A percentile compares a stretch with the other conserved stretches of the same genome.
These are phyloP conservation scores for Odontamblyopus lacepedii DNA, from an alignment of 2,797 vertebrate species.

Conservation along the genomic window DNA sequence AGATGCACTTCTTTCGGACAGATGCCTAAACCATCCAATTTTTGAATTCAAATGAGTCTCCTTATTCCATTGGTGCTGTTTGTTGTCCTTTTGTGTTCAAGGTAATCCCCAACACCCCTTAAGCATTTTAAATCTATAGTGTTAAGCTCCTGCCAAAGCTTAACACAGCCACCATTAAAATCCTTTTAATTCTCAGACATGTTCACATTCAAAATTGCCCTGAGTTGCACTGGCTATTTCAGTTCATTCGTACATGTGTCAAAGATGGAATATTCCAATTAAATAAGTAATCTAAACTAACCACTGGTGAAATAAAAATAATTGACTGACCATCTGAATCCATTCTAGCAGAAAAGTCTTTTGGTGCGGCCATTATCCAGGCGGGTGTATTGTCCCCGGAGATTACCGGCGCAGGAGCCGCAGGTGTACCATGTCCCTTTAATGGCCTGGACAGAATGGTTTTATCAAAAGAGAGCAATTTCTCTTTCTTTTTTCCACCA, in stretches of 20 bases:
- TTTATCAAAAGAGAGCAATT: neutral
- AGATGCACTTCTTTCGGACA: neutral
- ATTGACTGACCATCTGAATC: neutral
- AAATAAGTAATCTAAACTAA: neutral
- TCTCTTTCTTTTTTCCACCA: neutral
- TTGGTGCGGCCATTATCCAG: slow-evolving; percentile 3
- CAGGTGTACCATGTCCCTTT: slow-evolving; percentile 1
- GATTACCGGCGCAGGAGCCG: neutral
- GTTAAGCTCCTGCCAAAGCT: neutral
- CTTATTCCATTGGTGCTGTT: neutral
- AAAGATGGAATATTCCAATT: neutral
- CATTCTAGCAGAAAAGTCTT: neutral
- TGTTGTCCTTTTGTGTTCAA: neutral
- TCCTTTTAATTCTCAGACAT: neutral
- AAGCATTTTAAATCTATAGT: slow-evolving; percentile 5
- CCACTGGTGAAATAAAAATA: neutral
- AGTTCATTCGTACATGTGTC: neutral
- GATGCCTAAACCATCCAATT: neutral
- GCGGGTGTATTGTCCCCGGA: neutral
- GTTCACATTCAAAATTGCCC: no score
- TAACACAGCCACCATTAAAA: neutral
- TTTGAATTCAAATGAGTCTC: neutral
- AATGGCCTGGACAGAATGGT: neutral
- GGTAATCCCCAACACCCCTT: neutral
- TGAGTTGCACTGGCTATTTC: neutral